These are phyloP conservation scores for Zaprionus taronus DNA, from an alignment of 1,140 invertebrate species.

Conservation along the genomic window DNA sequence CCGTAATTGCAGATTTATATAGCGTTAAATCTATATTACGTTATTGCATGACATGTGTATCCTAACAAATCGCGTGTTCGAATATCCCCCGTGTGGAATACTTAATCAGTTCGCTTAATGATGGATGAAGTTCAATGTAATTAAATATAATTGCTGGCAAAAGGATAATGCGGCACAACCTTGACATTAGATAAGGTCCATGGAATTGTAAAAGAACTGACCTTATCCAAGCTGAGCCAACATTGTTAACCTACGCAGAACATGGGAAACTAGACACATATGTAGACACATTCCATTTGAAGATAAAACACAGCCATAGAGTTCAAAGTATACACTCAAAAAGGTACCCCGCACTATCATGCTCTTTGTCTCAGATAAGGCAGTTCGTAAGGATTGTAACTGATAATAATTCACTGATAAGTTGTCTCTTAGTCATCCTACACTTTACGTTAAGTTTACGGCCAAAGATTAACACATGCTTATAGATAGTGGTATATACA, in stretches of 20 bases:
- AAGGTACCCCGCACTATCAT: neutral
- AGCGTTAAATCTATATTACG: slow-evolving; percentile 56
- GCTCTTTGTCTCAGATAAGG: neutral
- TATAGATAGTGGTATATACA: neutral
- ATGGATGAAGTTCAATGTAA: neutral
- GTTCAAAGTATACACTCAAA: neutral
- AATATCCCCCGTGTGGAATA: slow-evolving; percentile 11
- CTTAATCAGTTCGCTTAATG: slow-evolving; percentile 5
- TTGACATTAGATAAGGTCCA: slow-evolving; percentile 6
- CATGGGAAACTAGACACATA: neutral
- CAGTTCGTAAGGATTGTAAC: neutral
- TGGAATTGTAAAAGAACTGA: neutral
- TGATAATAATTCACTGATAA: slow-evolving; percentile 18
- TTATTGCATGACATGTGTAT: slow-evolving; percentile 34
- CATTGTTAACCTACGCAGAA: neutral
- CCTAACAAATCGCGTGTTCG: slow-evolving; percentile 16
- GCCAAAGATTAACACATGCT: neutral
- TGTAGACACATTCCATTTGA: neutral
- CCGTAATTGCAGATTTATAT: slow-evolving; percentile 45
- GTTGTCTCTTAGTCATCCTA: neutral
- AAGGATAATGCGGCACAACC: slow-evolving; percentile 14
- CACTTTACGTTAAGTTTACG: neutral
- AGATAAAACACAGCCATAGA: neutral
- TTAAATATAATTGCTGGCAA: neutral
- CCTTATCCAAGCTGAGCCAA: neutral